Evolutionary conservation across 1,140 invertebrate genomes (phyloP).

Genomic region (Calliopsis andreniformis): DNA sequence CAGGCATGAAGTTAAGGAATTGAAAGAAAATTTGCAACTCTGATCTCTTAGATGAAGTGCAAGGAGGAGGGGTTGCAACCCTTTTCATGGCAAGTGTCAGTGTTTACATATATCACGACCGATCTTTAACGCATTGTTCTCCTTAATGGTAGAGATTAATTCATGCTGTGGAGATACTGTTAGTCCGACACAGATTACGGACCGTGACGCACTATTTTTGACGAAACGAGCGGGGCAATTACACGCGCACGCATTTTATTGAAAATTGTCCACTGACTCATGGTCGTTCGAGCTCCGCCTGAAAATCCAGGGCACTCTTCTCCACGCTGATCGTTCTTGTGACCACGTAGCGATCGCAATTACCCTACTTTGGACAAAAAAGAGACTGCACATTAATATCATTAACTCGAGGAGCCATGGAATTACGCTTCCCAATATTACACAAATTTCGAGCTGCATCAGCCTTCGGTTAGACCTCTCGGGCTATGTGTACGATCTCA

Average conservation of each 20-base stretch:
- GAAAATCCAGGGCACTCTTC: slow-evolving; percentile 27
- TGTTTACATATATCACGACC: background rate
- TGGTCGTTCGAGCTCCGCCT: background rate
- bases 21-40: too few species aligned
- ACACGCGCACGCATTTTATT: slow-evolving; percentile 44
- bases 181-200: slow-evolving; percentile 59
- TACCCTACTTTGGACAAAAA: slow-evolving; percentile 21
- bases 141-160: slow-evolving; percentile 3
- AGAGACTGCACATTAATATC: background rate
- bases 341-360: slow-evolving; percentile 5
- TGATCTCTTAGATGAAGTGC: too few species aligned
- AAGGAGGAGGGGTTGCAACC: too few species aligned
- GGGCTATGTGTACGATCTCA: too few species aligned
- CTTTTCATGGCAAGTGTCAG: slow-evolving; percentile 2
- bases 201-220: slow-evolving; percentile 58
- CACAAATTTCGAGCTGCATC: background rate
- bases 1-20: too few species aligned
- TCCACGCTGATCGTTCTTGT: background rate
- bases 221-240: slow-evolving; percentile 44
- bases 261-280: slow-evolving; percentile 37
- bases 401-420: background rate
- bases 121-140: background rate
- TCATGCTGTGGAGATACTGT: slow-evolving; percentile 42
- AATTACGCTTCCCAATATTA: background rate
- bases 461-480: too few species aligned